Percentiles rank a stretch among this genome's conserved stretches.
These are phyloP conservation scores for Chaunax sp. DNA, from an alignment of 2,797 vertebrate species.

Conservation along the genomic window DNA sequence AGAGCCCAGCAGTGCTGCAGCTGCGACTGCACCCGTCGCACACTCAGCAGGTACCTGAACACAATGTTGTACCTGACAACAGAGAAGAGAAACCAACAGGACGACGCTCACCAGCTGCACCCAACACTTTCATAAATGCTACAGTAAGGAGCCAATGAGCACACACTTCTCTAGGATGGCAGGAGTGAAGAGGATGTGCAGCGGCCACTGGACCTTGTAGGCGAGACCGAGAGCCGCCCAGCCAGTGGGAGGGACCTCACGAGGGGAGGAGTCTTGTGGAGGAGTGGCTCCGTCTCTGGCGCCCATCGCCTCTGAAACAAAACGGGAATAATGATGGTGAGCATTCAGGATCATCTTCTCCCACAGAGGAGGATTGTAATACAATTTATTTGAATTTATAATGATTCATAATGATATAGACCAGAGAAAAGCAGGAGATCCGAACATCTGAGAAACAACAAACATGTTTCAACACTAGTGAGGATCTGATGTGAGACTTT, in stretches of 20 bases:
- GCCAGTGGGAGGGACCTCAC: conserved; percentile 92
- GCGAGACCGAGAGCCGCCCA: conserved; percentile 97
- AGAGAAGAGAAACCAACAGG: not conserved
- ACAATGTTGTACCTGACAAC: conserved; percentile 93
- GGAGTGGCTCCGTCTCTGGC: conserved; percentile 88
- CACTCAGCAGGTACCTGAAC: conserved; percentile 96
- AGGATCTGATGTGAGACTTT: too few species aligned
- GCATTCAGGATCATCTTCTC: not conserved
- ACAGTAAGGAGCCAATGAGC: rapidly evolving
- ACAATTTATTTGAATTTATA: too few species aligned
- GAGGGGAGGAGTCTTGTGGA: conserved; percentile 92
- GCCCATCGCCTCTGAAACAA: conserved; percentile 85
- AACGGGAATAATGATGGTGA: not conserved
- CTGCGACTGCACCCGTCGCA: conserved; percentile 95
- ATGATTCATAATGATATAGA: too few species aligned
- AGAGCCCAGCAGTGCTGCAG: conserved; percentile 98
- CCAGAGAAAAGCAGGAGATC: too few species aligned
- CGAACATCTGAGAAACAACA: not conserved
- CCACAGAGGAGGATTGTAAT: too few species aligned
- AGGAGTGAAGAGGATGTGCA: conserved; percentile 98
- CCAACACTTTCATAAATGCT: not conserved
- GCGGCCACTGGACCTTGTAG: conserved; percentile 98
- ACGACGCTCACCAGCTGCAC: rapidly evolving
- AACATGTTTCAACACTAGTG: too few species aligned
- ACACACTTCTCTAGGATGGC: conserved; percentile 96